These are phyloP conservation scores for Paradoxurus hermaphroditus DNA, from an alignment of 2,113 vertebrate genomes.

Conservation along the genomic window DNA sequence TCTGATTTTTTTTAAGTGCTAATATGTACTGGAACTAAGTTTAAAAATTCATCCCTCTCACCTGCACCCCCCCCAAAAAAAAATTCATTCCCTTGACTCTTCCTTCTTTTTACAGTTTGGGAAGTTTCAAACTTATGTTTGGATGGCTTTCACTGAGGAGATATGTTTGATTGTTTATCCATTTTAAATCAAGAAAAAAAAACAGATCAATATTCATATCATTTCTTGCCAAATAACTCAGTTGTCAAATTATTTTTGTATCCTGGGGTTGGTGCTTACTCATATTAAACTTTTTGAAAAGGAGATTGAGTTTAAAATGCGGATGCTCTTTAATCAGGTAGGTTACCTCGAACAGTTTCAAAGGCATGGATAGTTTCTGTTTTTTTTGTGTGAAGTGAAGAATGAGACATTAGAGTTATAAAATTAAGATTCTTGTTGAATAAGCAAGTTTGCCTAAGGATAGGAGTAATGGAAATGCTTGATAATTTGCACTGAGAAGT, in stretches of 20 bases:
- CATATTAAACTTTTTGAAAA: constrained; percentile 32
- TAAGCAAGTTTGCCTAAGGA: not conserved
- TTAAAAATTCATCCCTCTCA: constrained; percentile 18
- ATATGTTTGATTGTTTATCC: constrained; percentile 36
- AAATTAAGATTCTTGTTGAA: constrained; percentile 26
- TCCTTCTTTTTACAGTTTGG: constrained; percentile 18
- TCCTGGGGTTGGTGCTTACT: constrained; percentile 1
- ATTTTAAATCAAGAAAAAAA: constrained; percentile 31
- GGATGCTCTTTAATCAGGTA: not conserved
- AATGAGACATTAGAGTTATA: not conserved
- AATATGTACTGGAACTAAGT: constrained; percentile 34
- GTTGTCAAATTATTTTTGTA: constrained; percentile 54
- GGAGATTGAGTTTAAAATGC: constrained; percentile 32
- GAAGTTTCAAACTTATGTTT: constrained; percentile 29
- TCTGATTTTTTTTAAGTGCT: constrained; percentile 30
- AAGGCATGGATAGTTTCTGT: not conserved
- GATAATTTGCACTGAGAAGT: not conserved
- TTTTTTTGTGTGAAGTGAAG: constrained; percentile 54
- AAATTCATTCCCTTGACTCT: not conserved
- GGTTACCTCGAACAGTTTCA: not conserved
- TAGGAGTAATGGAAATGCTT: constrained; percentile 12
- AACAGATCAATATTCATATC: constrained; percentile 8
- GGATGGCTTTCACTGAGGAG: constrained; percentile 30
- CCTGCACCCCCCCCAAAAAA: no score
- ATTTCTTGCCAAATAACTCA: constrained; percentile 37